Conservation (phyloP, 2,888 invertebrate species). For the Sepioteuthis lessoniana region DNA sequence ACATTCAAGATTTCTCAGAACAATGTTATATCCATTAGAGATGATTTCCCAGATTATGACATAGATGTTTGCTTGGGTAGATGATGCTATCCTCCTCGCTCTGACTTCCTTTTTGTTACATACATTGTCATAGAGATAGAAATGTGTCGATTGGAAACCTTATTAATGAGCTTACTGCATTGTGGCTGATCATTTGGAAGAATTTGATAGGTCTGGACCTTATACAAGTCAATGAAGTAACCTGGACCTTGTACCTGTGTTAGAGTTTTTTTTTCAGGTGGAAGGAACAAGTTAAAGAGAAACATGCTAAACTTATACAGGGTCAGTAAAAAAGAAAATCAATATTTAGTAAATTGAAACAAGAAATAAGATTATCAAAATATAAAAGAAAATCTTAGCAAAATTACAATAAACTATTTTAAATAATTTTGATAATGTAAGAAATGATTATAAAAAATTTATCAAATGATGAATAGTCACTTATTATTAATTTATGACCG, state of each 20-base stretch:
- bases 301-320: too few species aligned
- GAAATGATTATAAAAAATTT: too few species aligned
- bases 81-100: not conserved
- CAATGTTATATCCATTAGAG: not conserved
- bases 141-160: not conserved
- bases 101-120: not conserved
- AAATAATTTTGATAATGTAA: too few species aligned
- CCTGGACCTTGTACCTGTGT: not conserved
- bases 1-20: not conserved
- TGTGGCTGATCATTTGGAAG: not conserved
- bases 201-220: not conserved
- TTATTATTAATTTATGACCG: too few species aligned
- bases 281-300: too few species aligned
- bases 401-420: too few species aligned
- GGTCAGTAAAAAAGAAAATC: too few species aligned
- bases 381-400: too few species aligned
- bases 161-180: not conserved
- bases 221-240: not conserved
- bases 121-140: not conserved
- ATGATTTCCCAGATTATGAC: not conserved
- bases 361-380: too few species aligned
- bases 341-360: too few species aligned
- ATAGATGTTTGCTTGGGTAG: not conserved
- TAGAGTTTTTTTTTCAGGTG: not conserved
- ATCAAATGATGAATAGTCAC: too few species aligned